Evolutionary conservation across 2,113 vertebrate genomes (phyloP), one percentile per base, ranked within the genome.

Genomic region (Mesembrinibis cayennensis): DNA sequence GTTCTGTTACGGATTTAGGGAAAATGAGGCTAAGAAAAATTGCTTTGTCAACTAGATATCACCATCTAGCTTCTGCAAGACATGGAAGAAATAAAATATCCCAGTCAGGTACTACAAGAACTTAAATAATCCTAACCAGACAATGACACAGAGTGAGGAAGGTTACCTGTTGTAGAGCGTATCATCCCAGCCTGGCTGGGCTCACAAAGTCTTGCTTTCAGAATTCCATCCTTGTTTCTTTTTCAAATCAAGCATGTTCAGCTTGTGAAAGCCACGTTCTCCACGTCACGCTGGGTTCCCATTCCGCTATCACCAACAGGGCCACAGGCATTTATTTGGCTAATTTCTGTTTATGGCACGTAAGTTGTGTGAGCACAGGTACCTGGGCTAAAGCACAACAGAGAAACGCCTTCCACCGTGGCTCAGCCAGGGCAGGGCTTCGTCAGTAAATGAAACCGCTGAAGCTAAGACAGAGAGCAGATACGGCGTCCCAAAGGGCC

Each of bases 61-160:
- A 67, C 27, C 25, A 73, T 19, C 42, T 30, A 66, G 82, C 55
- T 78, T 66, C 56, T 26, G 36, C 22, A n/a, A 50, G 38, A 20
- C 38, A 18, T 7, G 10, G 11, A 50, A 71, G 44, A 79, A 82
- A 47, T 50, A 15, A 83, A 71, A 56, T 20, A 53, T 42, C 47
- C 30, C 32, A 2, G 22, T 44, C 55, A 62, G 45, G 11, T 29
- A 29, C 61, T 61, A 7, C 32, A 49, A 50, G 36, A 36, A 30
- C 45, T 32, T 42, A 17, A 47, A 36, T 40, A 55, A 9, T 30
- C 27, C 21, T 13, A 63, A 17, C 36, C 49, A 62, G 42, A 16
- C 38, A 27, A 44, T 16, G 0, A 10, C 17, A 3, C 0, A 6
- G 42, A 44, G 7, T 1, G 16, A 62, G 52, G 27, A 13, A 4